phyloP scores from a whole-genome alignment of 2,797 vertebrate species.

The Prionace glauca region DNA sequence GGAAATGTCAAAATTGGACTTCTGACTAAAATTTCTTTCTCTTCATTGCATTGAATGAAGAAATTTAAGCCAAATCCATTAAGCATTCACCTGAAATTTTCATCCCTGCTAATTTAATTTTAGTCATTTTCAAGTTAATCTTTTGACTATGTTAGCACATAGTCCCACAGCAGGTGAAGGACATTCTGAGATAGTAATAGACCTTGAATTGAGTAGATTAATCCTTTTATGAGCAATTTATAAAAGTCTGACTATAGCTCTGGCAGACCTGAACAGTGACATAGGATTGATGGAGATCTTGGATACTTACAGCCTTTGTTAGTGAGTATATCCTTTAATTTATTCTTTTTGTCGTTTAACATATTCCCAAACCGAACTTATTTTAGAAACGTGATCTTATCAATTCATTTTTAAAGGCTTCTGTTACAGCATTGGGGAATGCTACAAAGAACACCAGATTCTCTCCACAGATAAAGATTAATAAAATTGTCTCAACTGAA shows the following conservation, averaged over 20 bases:
- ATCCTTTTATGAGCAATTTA: background rate
- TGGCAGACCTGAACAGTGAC: background rate
- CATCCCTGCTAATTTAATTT: background rate
- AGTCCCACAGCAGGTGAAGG: background rate
- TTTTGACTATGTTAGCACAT: background rate
- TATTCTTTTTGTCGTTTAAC: background rate
- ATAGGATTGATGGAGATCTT: background rate
- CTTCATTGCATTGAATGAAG: background rate
- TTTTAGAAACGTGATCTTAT: background rate
- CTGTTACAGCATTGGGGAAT: background rate
- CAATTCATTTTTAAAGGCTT: background rate
- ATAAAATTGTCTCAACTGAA: conserved; percentile 29
- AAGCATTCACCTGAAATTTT: background rate
- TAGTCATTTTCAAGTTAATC: background rate
- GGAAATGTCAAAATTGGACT: background rate
- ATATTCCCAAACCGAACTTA: background rate
- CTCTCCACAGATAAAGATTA: conserved; percentile 1
- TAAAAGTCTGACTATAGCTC: background rate
- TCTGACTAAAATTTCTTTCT: background rate
- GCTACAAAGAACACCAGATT: background rate
- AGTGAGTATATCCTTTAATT: background rate
- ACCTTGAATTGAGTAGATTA: background rate
- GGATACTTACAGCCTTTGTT: background rate
- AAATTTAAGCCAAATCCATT: background rate
- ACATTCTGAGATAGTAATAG: background rate